These are phyloP conservation scores for Exocentrus adspersus DNA, from an alignment of 2,888 invertebrate genomes.

Conservation along the genomic window DNA sequence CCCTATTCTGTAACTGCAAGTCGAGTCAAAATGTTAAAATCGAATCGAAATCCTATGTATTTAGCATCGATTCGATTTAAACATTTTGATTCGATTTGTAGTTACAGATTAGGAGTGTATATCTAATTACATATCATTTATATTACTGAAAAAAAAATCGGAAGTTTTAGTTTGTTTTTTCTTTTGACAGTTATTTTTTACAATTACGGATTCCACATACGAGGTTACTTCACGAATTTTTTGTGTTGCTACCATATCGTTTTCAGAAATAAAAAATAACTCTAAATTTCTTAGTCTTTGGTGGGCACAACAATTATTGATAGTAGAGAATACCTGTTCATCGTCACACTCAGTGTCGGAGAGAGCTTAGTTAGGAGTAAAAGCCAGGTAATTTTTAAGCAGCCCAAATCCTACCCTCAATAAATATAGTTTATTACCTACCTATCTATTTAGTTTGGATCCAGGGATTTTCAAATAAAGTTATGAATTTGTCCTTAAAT, in stretches of 20 bases:
- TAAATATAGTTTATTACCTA: neutral
- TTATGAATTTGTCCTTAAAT: too few relatives aligned
- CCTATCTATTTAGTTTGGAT: too few relatives aligned
- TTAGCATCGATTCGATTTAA: too few relatives aligned
- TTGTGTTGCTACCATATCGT: neutral
- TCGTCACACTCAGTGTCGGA: neutral
- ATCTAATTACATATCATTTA: neutral
- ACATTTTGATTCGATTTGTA: too few relatives aligned
- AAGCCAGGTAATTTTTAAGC: neutral
- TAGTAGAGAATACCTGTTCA: neutral
- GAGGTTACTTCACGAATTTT: neutral
- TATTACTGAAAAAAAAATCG: neutral
- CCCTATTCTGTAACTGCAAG: too few relatives aligned
- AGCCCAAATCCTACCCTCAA: neutral
- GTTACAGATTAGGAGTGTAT: too few relatives aligned
- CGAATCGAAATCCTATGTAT: too few relatives aligned
- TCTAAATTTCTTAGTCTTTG: neutral
- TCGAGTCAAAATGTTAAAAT: too few relatives aligned
- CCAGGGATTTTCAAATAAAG: too few relatives aligned
- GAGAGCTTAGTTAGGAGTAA: neutral
- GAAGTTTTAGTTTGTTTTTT: neutral
- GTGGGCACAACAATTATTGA: neutral
- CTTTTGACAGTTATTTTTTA: neutral
- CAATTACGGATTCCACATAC: neutral
- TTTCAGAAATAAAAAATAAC: neutral